phyloP scores from a whole-genome alignment of 2,113 vertebrate species.

The Pterocles burchelli region DNA sequence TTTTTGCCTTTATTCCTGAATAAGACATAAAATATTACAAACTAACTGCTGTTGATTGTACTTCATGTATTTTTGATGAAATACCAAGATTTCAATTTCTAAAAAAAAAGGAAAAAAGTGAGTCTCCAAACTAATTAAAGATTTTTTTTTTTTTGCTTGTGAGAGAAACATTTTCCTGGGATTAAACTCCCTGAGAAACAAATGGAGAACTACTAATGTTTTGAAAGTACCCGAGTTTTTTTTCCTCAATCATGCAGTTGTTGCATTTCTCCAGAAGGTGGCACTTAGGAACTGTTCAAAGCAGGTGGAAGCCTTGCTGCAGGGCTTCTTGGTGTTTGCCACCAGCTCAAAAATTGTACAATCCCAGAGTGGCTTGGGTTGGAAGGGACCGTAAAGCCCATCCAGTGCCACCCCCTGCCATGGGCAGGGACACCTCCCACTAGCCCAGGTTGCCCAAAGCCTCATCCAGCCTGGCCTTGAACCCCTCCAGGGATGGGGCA shows the following conservation, averaged over 20 bases:
- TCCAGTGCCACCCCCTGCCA: no score
- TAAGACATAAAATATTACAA: background rate
- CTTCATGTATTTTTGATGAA: background rate
- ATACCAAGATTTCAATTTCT: background rate
- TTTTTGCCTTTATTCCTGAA: background rate
- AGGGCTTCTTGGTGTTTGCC: background rate
- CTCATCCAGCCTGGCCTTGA: no score
- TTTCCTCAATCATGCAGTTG: background rate
- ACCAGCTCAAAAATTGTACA: no score
- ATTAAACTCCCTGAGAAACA: background rate
- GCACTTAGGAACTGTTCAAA: background rate
- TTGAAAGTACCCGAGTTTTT: accelerated
- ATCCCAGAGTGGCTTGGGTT: no score
- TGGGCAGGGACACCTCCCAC: no score
- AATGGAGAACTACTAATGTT: background rate
- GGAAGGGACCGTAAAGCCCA: no score
- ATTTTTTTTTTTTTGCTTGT: background rate
- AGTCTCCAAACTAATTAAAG: background rate
- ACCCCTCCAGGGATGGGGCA: no score
- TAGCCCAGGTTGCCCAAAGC: no score
- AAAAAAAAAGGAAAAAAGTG: no score
- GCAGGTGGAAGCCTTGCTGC: accelerated
- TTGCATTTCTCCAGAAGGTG: constrained; percentile 5
- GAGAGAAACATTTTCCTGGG: background rate
- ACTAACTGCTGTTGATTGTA: background rate